Percentiles rank a stretch among this genome's conserved stretches.
Evolutionary conservation across 2,888 invertebrate species (phyloP).

Genomic region (Automeris io): DNA sequence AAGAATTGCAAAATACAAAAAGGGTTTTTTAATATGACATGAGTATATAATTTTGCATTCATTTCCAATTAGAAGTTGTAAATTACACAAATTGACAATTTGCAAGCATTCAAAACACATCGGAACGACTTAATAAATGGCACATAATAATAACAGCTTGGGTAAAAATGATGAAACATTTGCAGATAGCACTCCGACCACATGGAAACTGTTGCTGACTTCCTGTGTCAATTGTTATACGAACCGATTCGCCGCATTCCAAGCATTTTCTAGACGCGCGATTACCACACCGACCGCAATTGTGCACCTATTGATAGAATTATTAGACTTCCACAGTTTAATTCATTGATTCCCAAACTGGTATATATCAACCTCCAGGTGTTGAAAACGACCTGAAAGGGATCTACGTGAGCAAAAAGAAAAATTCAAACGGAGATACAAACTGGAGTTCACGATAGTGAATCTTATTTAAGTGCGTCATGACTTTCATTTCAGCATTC

Average conservation of each 20-base stretch:
- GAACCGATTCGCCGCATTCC: slow-evolving; percentile 33
- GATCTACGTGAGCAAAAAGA: too few species aligned
- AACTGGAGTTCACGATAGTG: too few species aligned
- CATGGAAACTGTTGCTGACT: slow-evolving; percentile 13
- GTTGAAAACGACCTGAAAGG: too few species aligned
- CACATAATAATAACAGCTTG: background rate
- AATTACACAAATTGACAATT: background rate
- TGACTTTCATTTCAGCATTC: too few species aligned
- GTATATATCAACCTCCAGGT: too few species aligned
- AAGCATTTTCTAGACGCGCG: slow-evolving; percentile 43
- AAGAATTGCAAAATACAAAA: too few species aligned
- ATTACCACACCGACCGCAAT: slow-evolving; percentile 62
- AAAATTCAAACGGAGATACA: too few species aligned
- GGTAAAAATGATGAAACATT: slow-evolving; percentile 2
- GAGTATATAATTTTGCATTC: too few species aligned
- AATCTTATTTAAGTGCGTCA: too few species aligned
- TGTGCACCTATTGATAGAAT: slow-evolving; percentile 64
- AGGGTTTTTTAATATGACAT: too few species aligned
- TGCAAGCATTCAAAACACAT: background rate
- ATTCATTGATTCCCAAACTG: too few species aligned
- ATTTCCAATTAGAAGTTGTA: too few species aligned
- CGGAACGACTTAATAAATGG: background rate
- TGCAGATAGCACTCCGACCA: slow-evolving; percentile 3
- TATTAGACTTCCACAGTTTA: slow-evolving; percentile 31
- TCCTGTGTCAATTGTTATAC: slow-evolving; percentile 40